Evolutionary conservation across 2,888 invertebrate genomes (phyloP).

Genomic region (Glaucopsyche alexis): DNA sequence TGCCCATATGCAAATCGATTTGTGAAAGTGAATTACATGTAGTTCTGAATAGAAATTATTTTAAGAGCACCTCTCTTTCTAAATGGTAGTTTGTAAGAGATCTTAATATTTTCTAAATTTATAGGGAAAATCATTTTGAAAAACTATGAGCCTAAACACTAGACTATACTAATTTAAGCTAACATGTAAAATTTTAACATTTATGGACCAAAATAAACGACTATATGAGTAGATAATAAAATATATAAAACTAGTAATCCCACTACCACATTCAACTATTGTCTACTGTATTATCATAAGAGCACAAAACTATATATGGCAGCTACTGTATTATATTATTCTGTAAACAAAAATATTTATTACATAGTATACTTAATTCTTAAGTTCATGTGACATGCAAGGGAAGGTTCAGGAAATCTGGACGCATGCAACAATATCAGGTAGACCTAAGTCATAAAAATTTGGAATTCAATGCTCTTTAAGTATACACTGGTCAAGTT

Average conservation of each 20-base stretch:
- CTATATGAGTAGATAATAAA: constrained; percentile 18
- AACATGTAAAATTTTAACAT: background rate
- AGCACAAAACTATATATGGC: constrained; percentile 17
- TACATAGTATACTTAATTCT: background rate
- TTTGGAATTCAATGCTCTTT: background rate
- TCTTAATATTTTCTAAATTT: background rate
- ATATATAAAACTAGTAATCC: constrained; percentile 31
- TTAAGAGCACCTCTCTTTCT: no score
- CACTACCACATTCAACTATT: constrained; percentile 32
- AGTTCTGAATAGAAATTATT: no score
- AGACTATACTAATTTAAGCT: background rate
- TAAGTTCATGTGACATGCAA: background rate
- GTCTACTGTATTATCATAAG: constrained; percentile 11
- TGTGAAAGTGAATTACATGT: background rate
- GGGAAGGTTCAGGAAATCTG: background rate
- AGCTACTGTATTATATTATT: background rate
- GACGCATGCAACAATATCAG: constrained; percentile 8
- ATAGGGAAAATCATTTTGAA: background rate
- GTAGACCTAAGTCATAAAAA: constrained; percentile 6
- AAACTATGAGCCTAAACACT: background rate
- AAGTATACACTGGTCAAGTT: background rate
- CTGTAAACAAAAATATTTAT: constrained; percentile 21
- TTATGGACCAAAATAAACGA: background rate
- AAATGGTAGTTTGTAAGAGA: no score
- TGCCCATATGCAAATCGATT: background rate